Evolutionary conservation across 2,888 invertebrate species (phyloP), one percentile per base, ranked within the genome.

Genomic region (Charanyca ferruginea): DNA sequence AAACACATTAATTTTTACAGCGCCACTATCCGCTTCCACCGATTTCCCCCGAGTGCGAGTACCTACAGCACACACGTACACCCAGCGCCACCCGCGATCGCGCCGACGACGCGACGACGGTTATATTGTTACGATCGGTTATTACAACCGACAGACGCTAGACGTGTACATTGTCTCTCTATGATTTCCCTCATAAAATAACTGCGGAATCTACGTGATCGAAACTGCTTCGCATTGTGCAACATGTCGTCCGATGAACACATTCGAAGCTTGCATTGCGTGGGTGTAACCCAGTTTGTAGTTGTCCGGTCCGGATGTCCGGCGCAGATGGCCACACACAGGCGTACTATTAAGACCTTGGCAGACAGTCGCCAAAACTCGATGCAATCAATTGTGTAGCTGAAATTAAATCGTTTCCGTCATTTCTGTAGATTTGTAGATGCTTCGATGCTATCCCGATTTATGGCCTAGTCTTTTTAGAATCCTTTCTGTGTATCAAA

Each of bases 1-100:
- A 25, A 68, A 74, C 49, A 42, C 57, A 51, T 76, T 28, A 57
- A 47, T 75, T 51, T 52, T 52, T 28, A 52, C 22, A 67, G 16
- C 52, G 35, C 41, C 28, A 67, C 45, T 70, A 59, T 53, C 23
- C 18, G 41, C 48, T 71, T 32, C 18, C 13, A 8, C 5, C 62
- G 53, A 59, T 70, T 70, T 70, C 77, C 77, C 77, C 28, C 23
- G 77, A 71, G 58, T 44, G 35, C 23, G 18, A 28, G 28, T 41
- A 49, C 20, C n/a, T 5, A 9, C 35, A 68, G 52, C 45, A 23
- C 49, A 28, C 35, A 18, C 5, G 35, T 3, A 28, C 28, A 28
- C n/a, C n/a, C n/a, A n/a, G n/a, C n/a, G n/a, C n/a, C n/a, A n/a
- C n/a, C n/a, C 35, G 35, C 13, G 9, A 8, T 1, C 11, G 35